Evolutionary conservation across 35 echinoderm and acorn worm genomes (phyloP).

Genomic region (Apostichopus californicus): DNA sequence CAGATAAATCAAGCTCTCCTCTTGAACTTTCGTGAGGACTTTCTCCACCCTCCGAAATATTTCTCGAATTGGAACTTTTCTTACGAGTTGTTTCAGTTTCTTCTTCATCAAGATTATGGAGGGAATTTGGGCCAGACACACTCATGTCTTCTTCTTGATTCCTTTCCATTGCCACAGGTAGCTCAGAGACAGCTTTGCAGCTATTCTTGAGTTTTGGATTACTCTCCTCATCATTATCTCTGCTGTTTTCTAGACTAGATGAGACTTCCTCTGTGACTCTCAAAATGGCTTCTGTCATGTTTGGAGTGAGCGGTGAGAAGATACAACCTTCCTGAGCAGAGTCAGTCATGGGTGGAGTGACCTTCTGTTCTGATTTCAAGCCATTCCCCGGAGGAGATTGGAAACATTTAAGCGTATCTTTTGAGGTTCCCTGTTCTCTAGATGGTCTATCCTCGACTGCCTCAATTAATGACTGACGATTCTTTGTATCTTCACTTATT

Average conservation of each 20-base stretch:
- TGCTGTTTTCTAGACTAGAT: not conserved
- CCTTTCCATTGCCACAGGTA: not conserved
- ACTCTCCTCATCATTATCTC: not conserved
- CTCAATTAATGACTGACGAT: not conserved
- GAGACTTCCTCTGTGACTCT: slow-evolving; percentile 29
- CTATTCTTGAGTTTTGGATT: not conserved
- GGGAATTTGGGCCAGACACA: not conserved
- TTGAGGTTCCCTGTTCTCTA: not conserved
- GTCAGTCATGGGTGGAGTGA: not conserved
- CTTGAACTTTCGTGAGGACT: not conserved
- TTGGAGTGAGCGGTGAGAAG: slow-evolving; percentile 37
- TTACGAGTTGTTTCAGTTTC: not conserved
- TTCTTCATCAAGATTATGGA: not conserved
- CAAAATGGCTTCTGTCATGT: slow-evolving; percentile 21
- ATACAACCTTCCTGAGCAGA: not conserved
- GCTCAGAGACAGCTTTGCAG: not conserved
- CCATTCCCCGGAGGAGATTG: not conserved
- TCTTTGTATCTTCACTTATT: not conserved
- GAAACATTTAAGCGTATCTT: not conserved
- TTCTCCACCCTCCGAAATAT: not conserved
- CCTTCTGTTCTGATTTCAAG: not conserved
- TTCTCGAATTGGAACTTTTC: not conserved
- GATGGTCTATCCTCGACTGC: not conserved
- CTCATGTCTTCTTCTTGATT: not conserved
- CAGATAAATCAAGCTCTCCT: not conserved